Evolutionary conservation across 2,888 invertebrate genomes (phyloP), one percentile per base, ranked within the genome.

Genomic region (Quadroppia sp.): DNA sequence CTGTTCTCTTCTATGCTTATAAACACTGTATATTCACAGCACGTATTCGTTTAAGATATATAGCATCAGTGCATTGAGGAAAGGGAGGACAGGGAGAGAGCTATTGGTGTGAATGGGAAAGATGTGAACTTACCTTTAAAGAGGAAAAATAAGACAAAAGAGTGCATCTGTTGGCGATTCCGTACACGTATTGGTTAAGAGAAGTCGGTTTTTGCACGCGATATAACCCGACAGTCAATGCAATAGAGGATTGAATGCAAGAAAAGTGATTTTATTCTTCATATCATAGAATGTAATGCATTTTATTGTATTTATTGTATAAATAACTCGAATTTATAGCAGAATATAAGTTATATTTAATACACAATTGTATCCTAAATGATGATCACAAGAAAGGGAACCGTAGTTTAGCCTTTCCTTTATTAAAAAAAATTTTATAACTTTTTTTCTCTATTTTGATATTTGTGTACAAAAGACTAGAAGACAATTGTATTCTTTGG

Each of bases 251-350:
- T 23, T 61, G 23, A 40, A 67, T 17, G n/a, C 20, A 67, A 67
- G 20, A 32, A 23, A 36, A 67, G 20, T 67, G 67, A 67, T 67
- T 67, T 28, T 28, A 6, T 40, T 23, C n/a, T n/a, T n/a, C n/a
- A n/a, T n/a, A n/a, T n/a, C n/a, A n/a, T n/a, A n/a, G n/a, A n/a
- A n/a, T n/a, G n/a, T 40, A 23, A 20, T 20, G n/a, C 40, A 40
- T 40, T 59, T 30, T 59, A 30, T 59, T 32, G 4, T 17, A 30
- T 40, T 67, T 40, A 40, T 67, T 40, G 67, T 67, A 67, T 67
- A 67, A 67, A 67, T 67, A 67, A 67, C 67, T 67, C 40, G 23
- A 67, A 67, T 67, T 67, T 67, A 67, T 67, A 67, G 67, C 40
- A 67, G 59, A n/a, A n/a, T n/a, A n/a, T n/a, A n/a, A n/a, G n/a